A percentile compares a stretch with the other conserved stretches of the same genome.
These are phyloP conservation scores for Drosophila monieri DNA, from an alignment of 2,888 invertebrate species.

Conservation along the genomic window DNA sequence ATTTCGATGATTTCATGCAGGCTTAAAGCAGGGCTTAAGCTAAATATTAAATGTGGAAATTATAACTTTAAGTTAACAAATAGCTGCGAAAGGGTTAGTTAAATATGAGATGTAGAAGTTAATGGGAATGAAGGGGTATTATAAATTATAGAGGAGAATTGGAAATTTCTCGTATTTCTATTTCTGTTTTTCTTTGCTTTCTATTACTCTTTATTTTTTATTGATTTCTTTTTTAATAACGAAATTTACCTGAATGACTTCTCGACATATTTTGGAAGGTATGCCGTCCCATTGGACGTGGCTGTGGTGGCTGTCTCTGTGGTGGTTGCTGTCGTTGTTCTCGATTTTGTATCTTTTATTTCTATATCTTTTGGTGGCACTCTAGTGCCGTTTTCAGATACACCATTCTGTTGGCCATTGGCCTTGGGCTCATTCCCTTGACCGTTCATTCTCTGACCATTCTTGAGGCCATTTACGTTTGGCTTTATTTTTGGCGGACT, in stretches of 20 bases:
- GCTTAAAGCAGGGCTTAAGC: neutral
- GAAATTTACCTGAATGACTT: slow-evolving; percentile 84
- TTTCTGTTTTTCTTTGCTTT: slow-evolving; percentile 23
- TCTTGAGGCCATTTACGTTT: slow-evolving; percentile 16
- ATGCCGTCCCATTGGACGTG: slow-evolving; percentile 71
- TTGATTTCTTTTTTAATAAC: slow-evolving; percentile 29
- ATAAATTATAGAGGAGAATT: slow-evolving; percentile 4
- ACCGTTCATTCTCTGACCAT: slow-evolving; percentile 27
- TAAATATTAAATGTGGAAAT: slow-evolving; percentile 5
- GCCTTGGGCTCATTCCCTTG: slow-evolving; percentile 29
- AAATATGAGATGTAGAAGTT: slow-evolving; percentile 6
- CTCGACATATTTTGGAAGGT: slow-evolving; percentile 84
- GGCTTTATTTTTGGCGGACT: slow-evolving; percentile 28
- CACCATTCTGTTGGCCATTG: slow-evolving; percentile 44
- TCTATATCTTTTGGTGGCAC: slow-evolving; percentile 23
- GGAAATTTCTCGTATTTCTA: slow-evolving; percentile 11
- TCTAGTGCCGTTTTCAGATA: slow-evolving; percentile 20
- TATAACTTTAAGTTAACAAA: neutral
- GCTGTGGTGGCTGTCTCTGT: slow-evolving; percentile 33
- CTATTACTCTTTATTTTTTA: slow-evolving; percentile 4
- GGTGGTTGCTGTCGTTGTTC: slow-evolving; percentile 17
- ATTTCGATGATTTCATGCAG: slow-evolving; percentile 23
- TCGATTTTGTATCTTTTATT: slow-evolving; percentile 23
- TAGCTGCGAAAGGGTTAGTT: neutral
- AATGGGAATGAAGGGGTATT: slow-evolving; percentile 7